These are phyloP conservation scores for Geococcyx californianus DNA, from an alignment of 2,113 vertebrate species.

Conservation along the genomic window DNA sequence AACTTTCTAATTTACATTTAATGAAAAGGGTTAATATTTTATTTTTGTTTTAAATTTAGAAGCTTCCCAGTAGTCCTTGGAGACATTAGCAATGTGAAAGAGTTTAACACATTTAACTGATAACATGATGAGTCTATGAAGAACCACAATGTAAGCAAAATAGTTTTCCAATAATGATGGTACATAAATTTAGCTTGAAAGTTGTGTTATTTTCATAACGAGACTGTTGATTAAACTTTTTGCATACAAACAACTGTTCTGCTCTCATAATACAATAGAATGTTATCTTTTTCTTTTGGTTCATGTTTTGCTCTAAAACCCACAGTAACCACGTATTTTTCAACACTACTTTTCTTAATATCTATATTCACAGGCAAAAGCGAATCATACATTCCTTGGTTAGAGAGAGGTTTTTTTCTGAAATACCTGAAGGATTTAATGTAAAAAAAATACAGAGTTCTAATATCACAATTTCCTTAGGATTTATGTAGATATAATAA, in stretches of 20 bases:
- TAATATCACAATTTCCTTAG: not conserved
- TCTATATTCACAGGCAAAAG: not conserved
- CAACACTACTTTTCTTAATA: not conserved
- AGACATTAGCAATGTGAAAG: not conserved
- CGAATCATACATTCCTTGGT: not conserved
- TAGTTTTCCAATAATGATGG: not conserved
- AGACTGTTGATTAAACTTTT: not conserved
- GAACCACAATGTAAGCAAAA: not conserved
- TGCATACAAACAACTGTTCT: not conserved
- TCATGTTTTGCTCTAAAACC: not conserved
- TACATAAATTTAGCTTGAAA: not conserved
- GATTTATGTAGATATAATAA: not conserved
- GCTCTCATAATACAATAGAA: not conserved
- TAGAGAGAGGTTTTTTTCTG: not conserved
- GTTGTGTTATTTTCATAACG: not conserved
- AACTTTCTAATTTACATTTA: not conserved
- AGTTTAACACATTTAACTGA: not conserved
- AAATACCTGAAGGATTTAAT: not conserved
- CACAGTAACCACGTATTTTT: not conserved
- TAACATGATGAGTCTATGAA: not conserved
- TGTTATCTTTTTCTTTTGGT: not conserved
- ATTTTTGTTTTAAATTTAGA: not conserved
- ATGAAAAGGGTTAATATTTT: not conserved
- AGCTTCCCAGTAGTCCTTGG: not conserved
- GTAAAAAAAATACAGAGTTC: not conserved